Conservation (phyloP, 2,113 vertebrate genomes). For the Lontra canadensis region DNA sequence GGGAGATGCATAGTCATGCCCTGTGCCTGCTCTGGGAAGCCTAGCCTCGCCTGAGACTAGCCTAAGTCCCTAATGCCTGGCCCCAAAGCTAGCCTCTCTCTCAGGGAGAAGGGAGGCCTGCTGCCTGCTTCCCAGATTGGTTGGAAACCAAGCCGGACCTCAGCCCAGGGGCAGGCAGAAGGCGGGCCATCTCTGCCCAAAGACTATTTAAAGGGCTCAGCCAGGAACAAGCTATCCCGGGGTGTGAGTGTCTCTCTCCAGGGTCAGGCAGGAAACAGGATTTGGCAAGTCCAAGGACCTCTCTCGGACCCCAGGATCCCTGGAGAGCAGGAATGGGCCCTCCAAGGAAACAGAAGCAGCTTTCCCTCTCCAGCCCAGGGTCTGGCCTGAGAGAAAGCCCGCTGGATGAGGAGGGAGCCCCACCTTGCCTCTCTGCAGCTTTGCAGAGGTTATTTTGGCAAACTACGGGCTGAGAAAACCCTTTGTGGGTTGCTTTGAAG, state of each 20-base stretch:
- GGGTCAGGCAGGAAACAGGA: not conserved
- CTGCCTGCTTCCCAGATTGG: not conserved
- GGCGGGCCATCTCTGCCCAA: not conserved
- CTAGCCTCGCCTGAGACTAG: not conserved
- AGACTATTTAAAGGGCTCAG: constrained; percentile 58
- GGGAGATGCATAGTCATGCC: not conserved
- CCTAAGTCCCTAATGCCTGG: not conserved
- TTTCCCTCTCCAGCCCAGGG: not conserved
- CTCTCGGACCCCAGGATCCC: not conserved
- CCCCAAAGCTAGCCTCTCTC: not conserved
- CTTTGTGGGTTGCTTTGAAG: not conserved
- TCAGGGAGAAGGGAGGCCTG: not conserved
- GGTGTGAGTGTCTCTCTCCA: not conserved
- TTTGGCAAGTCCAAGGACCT: not conserved
- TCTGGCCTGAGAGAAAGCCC: not conserved
- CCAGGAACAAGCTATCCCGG: not conserved
- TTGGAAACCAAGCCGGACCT: not conserved
- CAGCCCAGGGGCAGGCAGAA: not conserved
- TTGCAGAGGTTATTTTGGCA: not conserved
- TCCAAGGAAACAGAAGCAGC: not conserved
- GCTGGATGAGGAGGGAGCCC: not conserved
- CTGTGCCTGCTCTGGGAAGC: not conserved
- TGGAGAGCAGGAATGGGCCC: not conserved
- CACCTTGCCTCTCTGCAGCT: not conserved
- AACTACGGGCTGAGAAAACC: not conserved